These are phyloP conservation scores for Ochropacha duplaris DNA, from an alignment of 2,888 invertebrate genomes.

Conservation along the genomic window DNA sequence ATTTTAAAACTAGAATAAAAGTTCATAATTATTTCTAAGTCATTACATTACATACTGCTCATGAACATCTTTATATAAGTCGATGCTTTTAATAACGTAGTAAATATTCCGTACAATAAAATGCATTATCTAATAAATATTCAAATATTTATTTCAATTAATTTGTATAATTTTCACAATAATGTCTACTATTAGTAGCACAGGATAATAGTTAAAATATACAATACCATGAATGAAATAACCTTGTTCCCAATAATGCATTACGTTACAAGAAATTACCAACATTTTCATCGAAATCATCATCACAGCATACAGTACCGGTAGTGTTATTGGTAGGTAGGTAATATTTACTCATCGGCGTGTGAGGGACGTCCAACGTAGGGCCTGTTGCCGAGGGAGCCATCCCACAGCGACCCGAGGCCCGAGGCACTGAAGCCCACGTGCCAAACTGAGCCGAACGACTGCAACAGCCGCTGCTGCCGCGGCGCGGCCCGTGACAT, in stretches of 20 bases:
- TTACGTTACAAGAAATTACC: too few species aligned
- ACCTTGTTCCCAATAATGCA: too few species aligned
- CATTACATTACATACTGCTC: not conserved
- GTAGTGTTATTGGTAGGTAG: not conserved
- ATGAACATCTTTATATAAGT: too few species aligned
- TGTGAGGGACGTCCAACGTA: slow-evolving; percentile 18
- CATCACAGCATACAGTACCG: not conserved
- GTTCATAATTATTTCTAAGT: not conserved
- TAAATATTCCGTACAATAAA: too few species aligned
- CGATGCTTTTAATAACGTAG: too few species aligned
- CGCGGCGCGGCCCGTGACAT: slow-evolving; percentile 21
- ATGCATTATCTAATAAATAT: too few species aligned
- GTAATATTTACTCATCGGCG: slow-evolving; percentile 19
- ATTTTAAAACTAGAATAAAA: slow-evolving; percentile 1
- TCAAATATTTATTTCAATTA: too few species aligned
- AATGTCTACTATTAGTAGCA: too few species aligned
- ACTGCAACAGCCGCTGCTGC: slow-evolving; percentile 27
- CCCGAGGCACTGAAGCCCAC: not conserved
- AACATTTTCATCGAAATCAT: too few species aligned
- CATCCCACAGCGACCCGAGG: slow-evolving; percentile 29
- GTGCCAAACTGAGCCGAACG: slow-evolving; percentile 1
- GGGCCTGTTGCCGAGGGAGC: slow-evolving; percentile 32
- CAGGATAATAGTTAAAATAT: too few species aligned
- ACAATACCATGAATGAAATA: too few species aligned
- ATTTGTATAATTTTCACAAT: too few species aligned